Base-by-base conservation (phyloP, 2,888 invertebrate genomes). In the Acrobasis repandana region DNA sequence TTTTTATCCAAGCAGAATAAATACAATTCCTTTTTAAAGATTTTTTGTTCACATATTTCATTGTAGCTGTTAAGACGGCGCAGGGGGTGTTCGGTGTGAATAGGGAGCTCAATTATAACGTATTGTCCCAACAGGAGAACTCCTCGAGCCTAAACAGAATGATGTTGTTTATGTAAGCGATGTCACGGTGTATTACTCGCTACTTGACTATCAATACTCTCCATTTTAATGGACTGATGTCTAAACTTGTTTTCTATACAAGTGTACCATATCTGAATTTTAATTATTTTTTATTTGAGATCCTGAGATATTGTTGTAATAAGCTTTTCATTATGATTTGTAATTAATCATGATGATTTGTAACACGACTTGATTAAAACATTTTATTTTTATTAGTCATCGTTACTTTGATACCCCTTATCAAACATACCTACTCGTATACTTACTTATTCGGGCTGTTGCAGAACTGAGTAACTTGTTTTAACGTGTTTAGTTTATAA, bases 11-110 rank as follows among this genome's bases (percentile, higher is more conserved):
- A 74, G 79, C 81, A n/a, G 43, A 43, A 84, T 79, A 85, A 43
- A 84, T 79, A 85, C 83, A 84, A 87, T 85, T 77, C 82, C 71
- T 80, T 85, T 86, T 81, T 85, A 77, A 80, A 79, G 71, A 76
- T 85, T 88, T 89, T 90, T 90, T 90, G 83, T 85, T 78, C 81
- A 82, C 83, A 83, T 88, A 81, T 82, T 85, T 86, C 80, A 82
- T 79, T 76, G 76, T 79, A 76, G 80, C 79, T 80, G 78, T 80
- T 78, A 76, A 67, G 71, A 64, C 70, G 76, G 81, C 83, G 83
- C 81, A 83, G 79, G 72, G 75, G 79, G 79, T 79, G 78, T 80
- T 76, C 69, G 66, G 66, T 72, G 71, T 85, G 82, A 85, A 86
- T 83, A 81, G 79, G 73, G 69, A 72, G 70, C 74, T 80, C 80